Evolutionary conservation across 2,113 vertebrate genomes (phyloP).

Genomic region (Nycticorax nycticorax): DNA sequence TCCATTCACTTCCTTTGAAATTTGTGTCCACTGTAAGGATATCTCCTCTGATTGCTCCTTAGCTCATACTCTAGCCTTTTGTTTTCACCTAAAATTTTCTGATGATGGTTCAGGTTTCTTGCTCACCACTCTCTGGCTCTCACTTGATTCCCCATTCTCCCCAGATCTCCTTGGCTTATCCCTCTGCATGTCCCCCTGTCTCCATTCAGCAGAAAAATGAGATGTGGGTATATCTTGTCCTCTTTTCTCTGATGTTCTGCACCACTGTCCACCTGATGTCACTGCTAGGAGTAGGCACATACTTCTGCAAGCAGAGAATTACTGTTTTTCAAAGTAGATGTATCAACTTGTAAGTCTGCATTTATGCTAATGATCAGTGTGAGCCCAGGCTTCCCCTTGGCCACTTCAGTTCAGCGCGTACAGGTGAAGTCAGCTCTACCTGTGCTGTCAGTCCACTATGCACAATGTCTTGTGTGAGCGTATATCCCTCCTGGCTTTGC

Average conservation of each 20-base stretch:
- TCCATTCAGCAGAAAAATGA: not conserved
- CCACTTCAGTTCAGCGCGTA: not conserved
- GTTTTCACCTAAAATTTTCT: not conserved
- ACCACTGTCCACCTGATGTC: not conserved
- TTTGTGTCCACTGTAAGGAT: not conserved
- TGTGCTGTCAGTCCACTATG: not conserved
- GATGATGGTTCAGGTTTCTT: not conserved
- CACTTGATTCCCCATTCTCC: not conserved
- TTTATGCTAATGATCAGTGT: not conserved
- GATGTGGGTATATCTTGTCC: not conserved
- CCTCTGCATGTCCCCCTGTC: not conserved
- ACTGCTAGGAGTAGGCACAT: fast-evolving
- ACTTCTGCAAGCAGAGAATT: not conserved
- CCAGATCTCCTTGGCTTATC: not conserved
- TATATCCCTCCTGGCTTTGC: not conserved
- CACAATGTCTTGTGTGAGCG: not conserved
- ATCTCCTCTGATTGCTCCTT: not conserved
- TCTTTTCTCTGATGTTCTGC: not conserved
- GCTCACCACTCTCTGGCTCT: not conserved
- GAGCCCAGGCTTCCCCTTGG: not conserved
- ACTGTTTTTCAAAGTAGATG: not conserved
- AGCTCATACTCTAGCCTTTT: not conserved
- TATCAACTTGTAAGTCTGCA: not conserved
- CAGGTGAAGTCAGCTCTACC: not conserved
- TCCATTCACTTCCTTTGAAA: not conserved